Evolutionary conservation across 92 coral and sea anemone species (phyloP).

Genomic region (Parazoanthus swiftii): DNA sequence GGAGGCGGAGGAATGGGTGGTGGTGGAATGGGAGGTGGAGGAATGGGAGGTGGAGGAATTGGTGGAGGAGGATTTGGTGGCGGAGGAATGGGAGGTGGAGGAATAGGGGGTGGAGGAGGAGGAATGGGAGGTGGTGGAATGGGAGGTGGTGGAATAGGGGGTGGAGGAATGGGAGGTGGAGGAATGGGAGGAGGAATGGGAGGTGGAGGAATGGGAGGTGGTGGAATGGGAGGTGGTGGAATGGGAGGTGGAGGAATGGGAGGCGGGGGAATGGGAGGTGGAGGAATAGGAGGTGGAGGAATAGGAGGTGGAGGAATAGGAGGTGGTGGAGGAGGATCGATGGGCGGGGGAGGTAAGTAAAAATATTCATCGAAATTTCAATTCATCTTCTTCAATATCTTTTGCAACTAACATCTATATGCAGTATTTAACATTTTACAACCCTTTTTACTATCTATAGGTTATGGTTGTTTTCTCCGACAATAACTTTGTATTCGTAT

Average conservation of each 20-base stretch:
- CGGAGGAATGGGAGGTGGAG: not conserved
- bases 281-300: conserved; percentile 4
- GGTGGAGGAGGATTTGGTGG: conserved; percentile 4
- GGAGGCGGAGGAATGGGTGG: conserved; percentile 11
- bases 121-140: not conserved
- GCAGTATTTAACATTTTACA: not conserved
- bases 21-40: not conserved
- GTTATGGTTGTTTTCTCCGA: not conserved
- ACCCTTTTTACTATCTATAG: not conserved
- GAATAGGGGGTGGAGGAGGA: not conserved
- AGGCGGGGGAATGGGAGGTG: conserved; percentile 11
- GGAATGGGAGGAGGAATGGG: not conserved
- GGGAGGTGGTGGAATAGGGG: not conserved
- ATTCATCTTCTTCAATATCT: no score
- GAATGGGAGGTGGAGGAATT: conserved; percentile 3
- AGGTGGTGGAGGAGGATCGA: not conserved
- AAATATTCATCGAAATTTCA: not conserved
- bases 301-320: not conserved
- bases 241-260: not conserved
- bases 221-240: not conserved
- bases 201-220: not conserved
- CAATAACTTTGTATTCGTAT: not conserved
- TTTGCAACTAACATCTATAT: no score
- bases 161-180: not conserved
- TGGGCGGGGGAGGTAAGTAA: not conserved